Conservation (phyloP, 2,113 vertebrate species). For the Tretioscincus oriximinensis region DNA sequence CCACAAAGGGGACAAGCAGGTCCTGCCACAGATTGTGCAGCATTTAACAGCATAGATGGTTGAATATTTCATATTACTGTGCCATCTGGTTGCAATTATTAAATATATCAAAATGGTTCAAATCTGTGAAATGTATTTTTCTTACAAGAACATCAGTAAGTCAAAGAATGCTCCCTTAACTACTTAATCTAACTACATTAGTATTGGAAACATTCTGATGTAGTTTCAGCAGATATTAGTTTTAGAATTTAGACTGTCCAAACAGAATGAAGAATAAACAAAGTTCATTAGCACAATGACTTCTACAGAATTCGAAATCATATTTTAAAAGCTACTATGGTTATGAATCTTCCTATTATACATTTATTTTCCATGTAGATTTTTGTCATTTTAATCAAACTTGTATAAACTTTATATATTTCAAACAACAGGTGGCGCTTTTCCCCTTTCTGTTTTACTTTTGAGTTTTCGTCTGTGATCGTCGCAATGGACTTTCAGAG, state of each 20-base stretch:
- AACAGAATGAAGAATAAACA: background rate
- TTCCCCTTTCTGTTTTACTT: conserved; percentile 57
- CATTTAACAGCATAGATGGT: background rate
- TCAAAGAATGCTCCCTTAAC: background rate
- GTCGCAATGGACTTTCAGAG: background rate
- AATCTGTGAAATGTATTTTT: conserved; percentile 11
- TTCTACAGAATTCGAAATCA: background rate
- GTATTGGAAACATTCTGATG: background rate
- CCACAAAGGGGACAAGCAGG: too few relatives aligned
- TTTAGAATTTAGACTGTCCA: background rate
- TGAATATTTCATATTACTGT: conserved; percentile 2
- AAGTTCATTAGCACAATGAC: background rate
- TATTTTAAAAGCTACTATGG: background rate
- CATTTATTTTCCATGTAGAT: background rate
- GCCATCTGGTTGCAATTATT: conserved; percentile 24
- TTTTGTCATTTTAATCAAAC: fast-evolving
- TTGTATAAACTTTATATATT: background rate
- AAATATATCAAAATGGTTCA: background rate
- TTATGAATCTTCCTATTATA: background rate
- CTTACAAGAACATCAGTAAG: conserved; percentile 10
- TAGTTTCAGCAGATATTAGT: background rate
- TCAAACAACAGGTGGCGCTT: conserved; percentile 74
- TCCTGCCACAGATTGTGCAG: too few relatives aligned
- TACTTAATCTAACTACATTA: conserved; percentile 2
- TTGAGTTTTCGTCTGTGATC: background rate